Base-by-base conservation (phyloP, 2,797 vertebrate species). In the Chelidonichthys spinosus region DNA sequence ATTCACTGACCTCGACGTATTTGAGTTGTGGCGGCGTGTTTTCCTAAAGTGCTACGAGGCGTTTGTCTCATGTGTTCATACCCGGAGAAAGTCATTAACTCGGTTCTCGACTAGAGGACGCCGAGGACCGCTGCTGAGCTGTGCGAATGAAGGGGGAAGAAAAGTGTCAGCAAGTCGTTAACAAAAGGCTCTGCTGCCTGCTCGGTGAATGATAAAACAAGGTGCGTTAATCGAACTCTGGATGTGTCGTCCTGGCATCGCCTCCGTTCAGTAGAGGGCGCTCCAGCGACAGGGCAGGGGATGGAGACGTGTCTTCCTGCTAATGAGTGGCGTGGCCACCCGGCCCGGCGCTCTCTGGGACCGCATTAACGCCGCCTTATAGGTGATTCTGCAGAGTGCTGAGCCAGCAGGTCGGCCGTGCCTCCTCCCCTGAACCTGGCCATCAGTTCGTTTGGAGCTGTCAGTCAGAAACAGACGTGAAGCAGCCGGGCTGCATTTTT, bases 1-100 rank as follows among this genome's bases (percentile, higher is more conserved):
- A 87, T 89, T 91, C 86, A 75, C 71, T 91, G 90, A 92, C 91
- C 91, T 90, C 61, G 14, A 79, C 76, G 62, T 72, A 46, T 79
- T 83, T 86, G 63, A 69, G 64, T 67, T 81, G 25, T 40, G 70
- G 69, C 78, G 61, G 64, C 74, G 56, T 25, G 25, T 25, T 85
- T 90, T 84, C 62, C 40, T 46, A 76, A 73, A 81, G 72, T 33
- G 78, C 78, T 72, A 62, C 52, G 3, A 85, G 78, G 79, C 71
- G 80, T 81, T 83, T 82, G 52, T 55, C 25, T 2, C 65, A 54
- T 37, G 76, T 83, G 83, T 70, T 84, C 25, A 72, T 62, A 53
- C 5, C 35, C n/a, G 56, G 5, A 64, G 70, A 82, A 40, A 42
- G 33, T 55, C 33, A 4, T 39, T 85, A 63, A 85, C 68, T 78